Conservation (phyloP, 1,140 invertebrate species). For the Drosophila mayri region DNA sequence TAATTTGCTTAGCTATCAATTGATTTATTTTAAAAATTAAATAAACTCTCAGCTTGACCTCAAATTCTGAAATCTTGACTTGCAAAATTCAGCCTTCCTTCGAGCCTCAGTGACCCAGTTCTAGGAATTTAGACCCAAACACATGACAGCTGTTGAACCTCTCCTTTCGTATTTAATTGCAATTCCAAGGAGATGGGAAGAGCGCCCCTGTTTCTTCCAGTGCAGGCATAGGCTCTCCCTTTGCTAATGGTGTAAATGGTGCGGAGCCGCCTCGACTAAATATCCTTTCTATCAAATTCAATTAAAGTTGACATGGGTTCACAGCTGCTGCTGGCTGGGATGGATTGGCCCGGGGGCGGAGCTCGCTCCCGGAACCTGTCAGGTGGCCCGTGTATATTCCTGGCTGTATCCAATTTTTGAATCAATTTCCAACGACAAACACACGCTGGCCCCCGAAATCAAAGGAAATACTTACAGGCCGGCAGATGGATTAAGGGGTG, state of each 20-base stretch:
- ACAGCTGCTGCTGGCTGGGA: slow-evolving; percentile 40
- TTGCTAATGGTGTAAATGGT: slow-evolving; percentile 60
- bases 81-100: background rate
- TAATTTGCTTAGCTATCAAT: no score
- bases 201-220: background rate
- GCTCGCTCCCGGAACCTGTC: slow-evolving; percentile 9
- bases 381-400: background rate
- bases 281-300: slow-evolving; percentile 82
- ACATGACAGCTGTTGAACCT: slow-evolving; percentile 6
- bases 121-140: background rate
- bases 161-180: background rate
- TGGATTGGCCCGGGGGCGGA: slow-evolving; percentile 12
- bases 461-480: slow-evolving; percentile 25
- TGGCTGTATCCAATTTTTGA: slow-evolving; percentile 57
- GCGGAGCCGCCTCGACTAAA: slow-evolving; percentile 62
- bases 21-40: no score
- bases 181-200: background rate
- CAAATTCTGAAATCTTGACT: background rate
- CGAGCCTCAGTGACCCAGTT: background rate
- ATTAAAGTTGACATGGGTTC: slow-evolving; percentile 82
- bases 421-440: slow-evolving; percentile 71
- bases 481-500: slow-evolving; percentile 13
- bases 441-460: slow-evolving; percentile 39
- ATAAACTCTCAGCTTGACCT: background rate
- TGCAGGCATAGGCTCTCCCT: background rate